Evolutionary conservation across 2,888 invertebrate species (phyloP).

Genomic region (Nymphalis c-album): DNA sequence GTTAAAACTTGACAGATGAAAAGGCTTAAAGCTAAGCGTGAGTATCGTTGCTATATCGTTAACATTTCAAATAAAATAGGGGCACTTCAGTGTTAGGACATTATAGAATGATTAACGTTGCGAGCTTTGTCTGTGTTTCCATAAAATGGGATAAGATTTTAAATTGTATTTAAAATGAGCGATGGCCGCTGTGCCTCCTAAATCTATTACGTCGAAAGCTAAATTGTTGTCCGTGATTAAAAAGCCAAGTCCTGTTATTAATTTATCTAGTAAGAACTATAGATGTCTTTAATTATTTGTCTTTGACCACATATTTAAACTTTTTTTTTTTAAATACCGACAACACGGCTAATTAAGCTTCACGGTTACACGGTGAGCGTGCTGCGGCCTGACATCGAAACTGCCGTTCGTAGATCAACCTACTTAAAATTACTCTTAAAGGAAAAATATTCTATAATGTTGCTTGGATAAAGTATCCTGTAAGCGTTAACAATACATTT

Average conservation of each 20-base stretch:
- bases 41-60: conserved; percentile 71
- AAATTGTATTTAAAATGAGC: conserved; percentile 17
- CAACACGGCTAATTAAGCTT: too few relatives aligned
- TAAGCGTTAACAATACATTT: too few relatives aligned
- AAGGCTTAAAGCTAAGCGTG: conserved; percentile 71
- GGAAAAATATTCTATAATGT: background rate
- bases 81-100: conserved; percentile 64
- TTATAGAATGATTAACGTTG: conserved; percentile 67
- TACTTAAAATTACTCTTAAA: background rate
- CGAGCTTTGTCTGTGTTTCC: conserved; percentile 33
- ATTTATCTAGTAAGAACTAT: too few relatives aligned
- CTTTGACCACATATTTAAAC: background rate
- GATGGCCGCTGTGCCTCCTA: background rate
- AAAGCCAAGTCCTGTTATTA: background rate
- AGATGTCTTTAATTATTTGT: background rate
- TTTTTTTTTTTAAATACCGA: background rate
- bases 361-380: too few relatives aligned
- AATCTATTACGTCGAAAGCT: conserved; percentile 10
- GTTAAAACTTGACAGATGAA: conserved; percentile 80
- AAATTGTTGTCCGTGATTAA: background rate
- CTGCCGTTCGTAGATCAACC: background rate
- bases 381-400: background rate
- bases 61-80: conserved; percentile 73
- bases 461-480: too few relatives aligned
- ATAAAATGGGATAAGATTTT: conserved; percentile 33